Evolutionary conservation across 2,888 invertebrate genomes (phyloP), one percentile per base, ranked within the genome.

Genomic region (Caenorhabditis sp.): DNA sequence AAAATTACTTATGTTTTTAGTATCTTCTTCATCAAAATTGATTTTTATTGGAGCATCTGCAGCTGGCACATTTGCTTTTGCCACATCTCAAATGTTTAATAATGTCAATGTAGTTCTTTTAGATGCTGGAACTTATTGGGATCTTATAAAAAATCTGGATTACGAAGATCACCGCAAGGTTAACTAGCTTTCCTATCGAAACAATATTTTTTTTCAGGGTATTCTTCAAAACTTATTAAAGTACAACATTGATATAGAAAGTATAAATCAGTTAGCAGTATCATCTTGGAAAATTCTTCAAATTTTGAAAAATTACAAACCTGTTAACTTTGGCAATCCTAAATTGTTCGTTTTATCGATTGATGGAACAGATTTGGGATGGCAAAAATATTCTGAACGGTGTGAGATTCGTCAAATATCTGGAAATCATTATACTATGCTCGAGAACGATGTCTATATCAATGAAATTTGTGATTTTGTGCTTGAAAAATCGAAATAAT

Each of bases 301-400:
- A 60, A 49, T 61, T 23, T 21, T 75, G 43, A 75, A 64, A 49
- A 43, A 51, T 23, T 75, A 60, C 26, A 8, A 55, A 1, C 69
- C 69, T 1, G 14, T 57, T 26, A 55, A 55, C 21, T 21, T 23
- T 12, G 23, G n/a, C 4, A 3, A 31, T 31, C 10, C 24, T 1
- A 55, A 26, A 10, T 17, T 17, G 10, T 27, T 17, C 8, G 60
- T 78, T 10, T 66, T 81, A 26, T 78, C 81, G 1, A 62, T 72
- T 19, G 69, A 78, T 63, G 78, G 78, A 54, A 67, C 66, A 10
- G 77, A 77, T 76, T 62, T 81, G 49, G 75, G 78, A 62, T 81
- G 81, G 81, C 53, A 57, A 50, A 64, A 58, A 36, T 68, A 53
- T 26, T 68, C 65, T 8, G 37, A 54, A 19, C 55, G 58, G 21